Base-by-base conservation (phyloP, 92 coral and sea anemone genomes). In the Phenganax subtilis region DNA sequence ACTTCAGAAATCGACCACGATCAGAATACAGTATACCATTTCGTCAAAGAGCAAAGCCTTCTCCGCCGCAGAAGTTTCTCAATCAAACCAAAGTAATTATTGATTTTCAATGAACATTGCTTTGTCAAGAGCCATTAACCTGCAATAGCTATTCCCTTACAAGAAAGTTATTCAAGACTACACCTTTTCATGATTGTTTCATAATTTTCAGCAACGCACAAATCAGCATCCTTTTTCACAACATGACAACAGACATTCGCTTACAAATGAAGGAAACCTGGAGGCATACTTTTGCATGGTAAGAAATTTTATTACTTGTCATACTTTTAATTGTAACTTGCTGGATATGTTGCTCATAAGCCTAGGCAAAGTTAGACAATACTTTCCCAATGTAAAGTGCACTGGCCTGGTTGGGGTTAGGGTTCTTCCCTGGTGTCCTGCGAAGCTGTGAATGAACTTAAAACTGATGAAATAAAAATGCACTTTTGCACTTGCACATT, bases 211-310 rank as follows among this genome's bases (percentile, higher is more conserved):
- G 98, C 92, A 94, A 73, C 87, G 98, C 53, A 88, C 97, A 63
- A 94, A 92, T 31, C 75, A 84, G 0, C 98, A 94, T 85, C 90
- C 87, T 29, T 94, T 94, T 83, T 94, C 98, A 69, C 87, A 91
- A 80, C 98, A 94, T 73, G 98, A 94, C 68, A 94, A 94, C 92
- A 84, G 98, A 85, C 81, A 94, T 86, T 88, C 87, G 29, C 98
- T 90, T 80, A 90, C 92, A 60, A 87, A 90, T 66, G 82, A 82
- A 90, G 98, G 98, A 55, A 93, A 94, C 54, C 79, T 94, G 27
- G 98, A 94, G 82, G 85, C 94, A 10, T 94, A 90, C 76, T 94
- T 94, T 76, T 88, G 91, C 85, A 90, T 94, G 97, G 98, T 94
- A 88, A 84, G 87, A 68, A 68, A 30, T 12, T 68, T 74, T 70